A percentile compares a stretch with the other conserved stretches of the same genome.
Conservation (phyloP, 2,113 vertebrate genomes). For the Riparia riparia region DNA sequence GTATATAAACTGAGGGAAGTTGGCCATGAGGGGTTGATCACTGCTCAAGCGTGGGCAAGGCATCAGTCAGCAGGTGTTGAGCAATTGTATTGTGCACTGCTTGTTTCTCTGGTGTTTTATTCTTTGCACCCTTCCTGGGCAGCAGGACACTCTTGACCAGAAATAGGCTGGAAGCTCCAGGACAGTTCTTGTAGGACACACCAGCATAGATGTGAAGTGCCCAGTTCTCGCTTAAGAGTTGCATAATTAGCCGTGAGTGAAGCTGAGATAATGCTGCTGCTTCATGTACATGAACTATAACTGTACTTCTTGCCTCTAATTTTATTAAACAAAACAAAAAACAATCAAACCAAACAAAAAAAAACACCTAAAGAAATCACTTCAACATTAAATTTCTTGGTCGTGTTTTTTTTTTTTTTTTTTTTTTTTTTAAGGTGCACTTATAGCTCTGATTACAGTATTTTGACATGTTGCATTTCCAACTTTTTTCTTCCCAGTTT, state of each 20-base stretch:
- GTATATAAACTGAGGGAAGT: neutral
- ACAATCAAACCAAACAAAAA: neutral
- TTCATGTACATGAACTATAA: fast-evolving
- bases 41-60: neutral
- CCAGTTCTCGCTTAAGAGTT: fast-evolving
- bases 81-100: neutral
- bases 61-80: neutral
- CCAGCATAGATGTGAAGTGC: fast-evolving
- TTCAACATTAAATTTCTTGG: neutral
- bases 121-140: neutral
- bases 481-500: neutral
- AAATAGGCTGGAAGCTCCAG: neutral
- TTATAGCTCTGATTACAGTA: neutral
- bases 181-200: neutral
- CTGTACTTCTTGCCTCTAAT: neutral
- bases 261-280: neutral
- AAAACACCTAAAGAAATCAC: neutral
- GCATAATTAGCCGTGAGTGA: fast-evolving
- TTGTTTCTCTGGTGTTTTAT: neutral
- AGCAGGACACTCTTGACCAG: neutral
- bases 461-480: neutral
- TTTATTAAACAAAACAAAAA: neutral
- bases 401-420: no score
- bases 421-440: neutral
- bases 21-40: neutral